A percentile compares a stretch with the other conserved stretches of the same genome.
phyloP scores from a whole-genome alignment of 1,140 invertebrate species.

The Magallana gigas region DNA sequence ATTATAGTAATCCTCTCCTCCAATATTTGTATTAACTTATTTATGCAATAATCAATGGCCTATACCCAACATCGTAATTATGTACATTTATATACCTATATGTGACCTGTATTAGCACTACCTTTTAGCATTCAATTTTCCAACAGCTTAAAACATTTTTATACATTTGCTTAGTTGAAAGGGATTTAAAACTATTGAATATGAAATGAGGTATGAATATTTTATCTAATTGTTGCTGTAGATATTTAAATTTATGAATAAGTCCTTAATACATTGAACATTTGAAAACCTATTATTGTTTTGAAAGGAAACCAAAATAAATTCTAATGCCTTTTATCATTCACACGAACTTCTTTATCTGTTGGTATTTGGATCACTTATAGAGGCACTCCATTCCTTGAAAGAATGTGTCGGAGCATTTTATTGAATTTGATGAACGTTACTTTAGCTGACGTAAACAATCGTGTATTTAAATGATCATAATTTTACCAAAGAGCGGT shows the following conservation, averaged over 20 bases:
- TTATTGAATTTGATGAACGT: conserved; percentile 15
- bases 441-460: conserved; percentile 10
- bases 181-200: neutral
- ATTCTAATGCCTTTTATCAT: neutral
- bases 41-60: conserved; percentile 19
- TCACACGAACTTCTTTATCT: neutral
- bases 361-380: neutral
- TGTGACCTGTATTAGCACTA: neutral
- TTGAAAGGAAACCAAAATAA: neutral
- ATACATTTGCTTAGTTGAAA: neutral
- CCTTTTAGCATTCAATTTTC: neutral
- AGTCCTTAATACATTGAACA: neutral
- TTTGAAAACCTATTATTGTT: conserved; percentile 1
- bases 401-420: neutral
- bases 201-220: neutral
- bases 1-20: conserved; percentile 1
- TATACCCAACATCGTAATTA: neutral
- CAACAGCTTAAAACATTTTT: neutral
- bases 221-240: neutral
- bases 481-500: neutral
- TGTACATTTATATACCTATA: neutral
- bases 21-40: conserved; percentile 34
- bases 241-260: neutral
- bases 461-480: neutral
- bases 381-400: neutral